Percentiles rank a stretch among this genome's conserved stretches.
Evolutionary conservation across 2,113 vertebrate genomes (phyloP).

Genomic region (Verasper variegatus): DNA sequence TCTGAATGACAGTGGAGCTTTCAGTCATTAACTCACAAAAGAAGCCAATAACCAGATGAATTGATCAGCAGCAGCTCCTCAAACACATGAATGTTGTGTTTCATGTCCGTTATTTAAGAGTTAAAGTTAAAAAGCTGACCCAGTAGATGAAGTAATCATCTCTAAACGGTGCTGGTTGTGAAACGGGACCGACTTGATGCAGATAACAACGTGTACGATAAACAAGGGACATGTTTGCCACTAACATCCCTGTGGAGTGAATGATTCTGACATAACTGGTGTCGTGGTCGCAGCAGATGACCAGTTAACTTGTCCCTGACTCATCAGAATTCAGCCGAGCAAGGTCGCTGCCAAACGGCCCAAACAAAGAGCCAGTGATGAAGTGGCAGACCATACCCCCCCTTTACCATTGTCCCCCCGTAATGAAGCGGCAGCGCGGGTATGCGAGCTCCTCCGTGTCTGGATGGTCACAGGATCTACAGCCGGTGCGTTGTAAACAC

Average conservation of each 20-base stretch:
- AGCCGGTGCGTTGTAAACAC: conserved; percentile 39
- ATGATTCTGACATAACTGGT: neutral
- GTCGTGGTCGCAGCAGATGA: conserved; percentile 28
- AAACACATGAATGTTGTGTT: no score
- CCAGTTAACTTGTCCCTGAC: conserved; percentile 35
- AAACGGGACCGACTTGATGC: neutral
- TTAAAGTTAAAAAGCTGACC: no score
- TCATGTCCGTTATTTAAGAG: no score
- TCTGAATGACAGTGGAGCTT: no score
- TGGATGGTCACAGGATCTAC: conserved; percentile 59
- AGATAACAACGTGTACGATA: neutral
- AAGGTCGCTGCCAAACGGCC: conserved; percentile 25
- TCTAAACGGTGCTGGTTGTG: neutral
- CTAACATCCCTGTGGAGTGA: neutral
- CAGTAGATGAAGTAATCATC: no score
- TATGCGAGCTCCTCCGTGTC: conserved; percentile 38
- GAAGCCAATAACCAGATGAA: no score
- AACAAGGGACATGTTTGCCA: neutral
- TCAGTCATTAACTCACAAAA: no score
- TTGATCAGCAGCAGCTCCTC: no score
- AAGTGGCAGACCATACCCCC: conserved; percentile 10
- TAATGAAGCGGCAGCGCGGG: conserved; percentile 45
- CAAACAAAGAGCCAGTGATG: conserved; percentile 67
- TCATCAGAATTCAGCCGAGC: conserved; percentile 54
- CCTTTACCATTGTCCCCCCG: conserved; percentile 41